These are phyloP conservation scores for Hapalemur alaotrensis DNA, from an alignment of 2,797 vertebrate genomes.

Conservation along the genomic window DNA sequence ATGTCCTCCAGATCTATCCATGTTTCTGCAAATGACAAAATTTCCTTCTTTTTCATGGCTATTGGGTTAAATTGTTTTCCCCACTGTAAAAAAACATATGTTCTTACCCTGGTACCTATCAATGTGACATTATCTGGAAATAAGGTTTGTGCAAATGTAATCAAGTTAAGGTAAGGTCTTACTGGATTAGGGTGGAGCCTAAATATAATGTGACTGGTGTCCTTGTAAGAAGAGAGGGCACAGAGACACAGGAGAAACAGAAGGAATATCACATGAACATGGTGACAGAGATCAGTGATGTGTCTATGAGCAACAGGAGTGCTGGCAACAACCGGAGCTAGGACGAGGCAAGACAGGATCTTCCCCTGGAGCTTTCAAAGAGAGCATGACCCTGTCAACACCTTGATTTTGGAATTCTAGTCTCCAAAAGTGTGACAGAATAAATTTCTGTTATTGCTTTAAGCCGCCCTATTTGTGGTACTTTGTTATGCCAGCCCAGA, in stretches of 20 bases:
- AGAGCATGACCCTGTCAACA: not conserved
- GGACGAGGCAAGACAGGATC: not conserved
- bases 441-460: not conserved
- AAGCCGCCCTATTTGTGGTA: not conserved
- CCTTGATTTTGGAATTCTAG: not conserved
- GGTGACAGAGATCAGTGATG: not conserved
- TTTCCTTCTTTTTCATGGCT: no score
- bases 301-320: not conserved
- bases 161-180: not conserved
- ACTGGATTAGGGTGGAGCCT: not conserved
- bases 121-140: not conserved
- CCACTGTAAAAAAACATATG: not conserved
- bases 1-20: no score
- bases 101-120: not conserved
- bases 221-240: not conserved
- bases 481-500: not conserved
- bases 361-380: not conserved
- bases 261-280: rapidly evolving
- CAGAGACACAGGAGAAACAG: not conserved
- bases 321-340: not conserved
- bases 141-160: not conserved
- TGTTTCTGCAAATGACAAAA: no score
- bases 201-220: not conserved
- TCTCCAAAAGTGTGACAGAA: not conserved
- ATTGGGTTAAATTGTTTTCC: not conserved